phyloP scores from a whole-genome alignment of 2,113 vertebrate species.

The Archilochus colubris region DNA sequence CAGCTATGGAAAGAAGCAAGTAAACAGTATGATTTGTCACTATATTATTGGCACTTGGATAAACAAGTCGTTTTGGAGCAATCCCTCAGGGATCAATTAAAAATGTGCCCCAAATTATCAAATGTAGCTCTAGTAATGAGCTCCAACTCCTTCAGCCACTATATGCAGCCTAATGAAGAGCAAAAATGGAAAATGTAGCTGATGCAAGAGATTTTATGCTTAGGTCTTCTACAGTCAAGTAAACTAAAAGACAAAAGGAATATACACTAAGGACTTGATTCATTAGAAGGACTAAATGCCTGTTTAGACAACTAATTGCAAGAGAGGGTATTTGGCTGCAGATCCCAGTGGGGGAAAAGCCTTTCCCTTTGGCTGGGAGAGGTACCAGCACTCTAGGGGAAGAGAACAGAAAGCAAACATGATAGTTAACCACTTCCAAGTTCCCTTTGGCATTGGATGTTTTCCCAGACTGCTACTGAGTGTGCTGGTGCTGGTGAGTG shows the following conservation, averaged over 20 bases:
- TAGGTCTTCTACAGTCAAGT: neutral
- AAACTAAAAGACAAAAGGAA: neutral
- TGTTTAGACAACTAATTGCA: neutral
- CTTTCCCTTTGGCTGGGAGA: neutral
- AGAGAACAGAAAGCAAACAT: neutral
- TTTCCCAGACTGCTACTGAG: neutral
- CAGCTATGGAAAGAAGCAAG: constrained; percentile 1
- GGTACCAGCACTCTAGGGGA: neutral
- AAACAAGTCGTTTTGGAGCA: constrained; percentile 59
- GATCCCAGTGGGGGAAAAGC: neutral
- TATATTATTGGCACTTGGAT: constrained; percentile 9
- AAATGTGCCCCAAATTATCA: constrained; percentile 46
- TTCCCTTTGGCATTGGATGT: neutral
- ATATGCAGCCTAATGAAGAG: accelerated
- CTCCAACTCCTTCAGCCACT: constrained; percentile 12
- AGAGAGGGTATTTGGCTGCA: neutral
- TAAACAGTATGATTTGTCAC: neutral
- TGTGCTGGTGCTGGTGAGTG: neutral
- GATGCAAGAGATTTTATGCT: neutral
- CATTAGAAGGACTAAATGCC: neutral
- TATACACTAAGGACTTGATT: neutral
- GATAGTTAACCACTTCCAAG: neutral
- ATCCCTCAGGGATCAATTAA: constrained; percentile 60
- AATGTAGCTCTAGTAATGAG: constrained; percentile 33
- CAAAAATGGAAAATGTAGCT: neutral